Conservation (phyloP, 2,888 invertebrate species). For the Parnassius glacialis region DNA sequence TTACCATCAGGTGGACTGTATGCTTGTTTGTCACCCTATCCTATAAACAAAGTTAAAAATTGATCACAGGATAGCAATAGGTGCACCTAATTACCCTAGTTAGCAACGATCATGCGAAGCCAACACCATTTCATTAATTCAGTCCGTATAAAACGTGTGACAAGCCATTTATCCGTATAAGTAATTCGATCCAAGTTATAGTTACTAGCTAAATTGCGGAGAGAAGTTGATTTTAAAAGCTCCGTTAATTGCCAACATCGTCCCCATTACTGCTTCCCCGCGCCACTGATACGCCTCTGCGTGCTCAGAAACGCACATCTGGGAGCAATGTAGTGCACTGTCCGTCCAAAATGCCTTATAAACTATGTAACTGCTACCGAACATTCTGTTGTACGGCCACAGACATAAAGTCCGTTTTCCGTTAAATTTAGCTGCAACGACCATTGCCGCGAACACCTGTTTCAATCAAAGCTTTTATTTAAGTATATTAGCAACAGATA, state of each 20-base stretch:
- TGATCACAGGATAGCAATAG: neutral
- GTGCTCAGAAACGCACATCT: constrained; percentile 73
- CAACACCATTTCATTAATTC: neutral
- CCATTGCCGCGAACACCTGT: constrained; percentile 74
- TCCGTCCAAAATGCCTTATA: constrained; percentile 41
- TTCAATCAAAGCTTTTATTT: constrained; percentile 71
- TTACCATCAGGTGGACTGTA: too few species aligned
- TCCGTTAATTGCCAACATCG: constrained; percentile 67
- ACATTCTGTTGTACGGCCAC: constrained; percentile 30
- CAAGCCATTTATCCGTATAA: constrained; percentile 1
- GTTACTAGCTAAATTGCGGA: constrained; percentile 27
- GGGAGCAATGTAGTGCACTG: constrained; percentile 64
- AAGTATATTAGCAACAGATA: constrained; percentile 33
- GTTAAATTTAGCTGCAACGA: constrained; percentile 35
- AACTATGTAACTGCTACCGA: neutral
- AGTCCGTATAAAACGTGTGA: constrained; percentile 6
- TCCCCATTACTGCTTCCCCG: constrained; percentile 61
- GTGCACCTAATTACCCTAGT: neutral
- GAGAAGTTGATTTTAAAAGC: constrained; percentile 43
- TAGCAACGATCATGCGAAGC: neutral
- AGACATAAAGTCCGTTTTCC: constrained; percentile 30
- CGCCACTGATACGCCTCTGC: constrained; percentile 67
- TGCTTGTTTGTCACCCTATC: too few species aligned
- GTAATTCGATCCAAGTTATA: constrained; percentile 10
- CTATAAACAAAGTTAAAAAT: too few species aligned